phyloP scores from a whole-genome alignment of 2,797 vertebrate genomes.

The Enteromius viviparus region DNA sequence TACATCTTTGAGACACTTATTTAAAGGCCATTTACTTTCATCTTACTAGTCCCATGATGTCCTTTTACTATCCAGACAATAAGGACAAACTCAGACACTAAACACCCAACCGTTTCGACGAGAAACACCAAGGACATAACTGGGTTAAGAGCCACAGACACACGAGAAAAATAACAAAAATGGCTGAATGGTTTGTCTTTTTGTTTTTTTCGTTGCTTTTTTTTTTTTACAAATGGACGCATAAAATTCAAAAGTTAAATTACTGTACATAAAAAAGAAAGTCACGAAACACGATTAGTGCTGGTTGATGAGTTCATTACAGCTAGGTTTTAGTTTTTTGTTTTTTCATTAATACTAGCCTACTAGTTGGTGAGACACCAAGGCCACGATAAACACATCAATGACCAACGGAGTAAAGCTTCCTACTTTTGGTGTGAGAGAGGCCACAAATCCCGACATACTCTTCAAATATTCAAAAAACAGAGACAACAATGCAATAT shows the following conservation, averaged over 20 bases:
- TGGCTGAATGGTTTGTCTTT: not conserved
- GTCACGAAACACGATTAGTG: constrained; percentile 54
- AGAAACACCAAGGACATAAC: constrained; percentile 47
- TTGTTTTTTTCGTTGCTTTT: not conserved
- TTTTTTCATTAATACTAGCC: constrained; percentile 38
- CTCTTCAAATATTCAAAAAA: constrained; percentile 38
- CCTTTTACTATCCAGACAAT: constrained; percentile 37
- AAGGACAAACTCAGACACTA: constrained; percentile 36
- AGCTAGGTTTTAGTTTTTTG: constrained; percentile 26
- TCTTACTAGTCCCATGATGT: constrained; percentile 40
- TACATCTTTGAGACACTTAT: constrained; percentile 56
- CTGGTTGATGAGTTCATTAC: constrained; percentile 55
- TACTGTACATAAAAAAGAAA: constrained; percentile 58
- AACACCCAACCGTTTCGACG: constrained; percentile 35
- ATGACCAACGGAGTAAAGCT: constrained; percentile 57
- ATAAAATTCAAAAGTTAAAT: constrained; percentile 53
- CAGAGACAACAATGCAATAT: constrained; percentile 40
- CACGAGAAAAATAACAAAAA: not conserved
- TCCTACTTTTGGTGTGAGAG: constrained; percentile 57
- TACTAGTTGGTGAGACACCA: constrained; percentile 57
- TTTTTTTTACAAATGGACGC: constrained; percentile 44
- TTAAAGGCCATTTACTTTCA: constrained; percentile 49
- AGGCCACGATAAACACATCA: constrained; percentile 58
- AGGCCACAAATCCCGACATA: constrained; percentile 46
- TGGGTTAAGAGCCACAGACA: constrained; percentile 49